These are phyloP conservation scores for Chaitophorus viminalis DNA, from an alignment of 2,888 invertebrate species.

Conservation along the genomic window DNA sequence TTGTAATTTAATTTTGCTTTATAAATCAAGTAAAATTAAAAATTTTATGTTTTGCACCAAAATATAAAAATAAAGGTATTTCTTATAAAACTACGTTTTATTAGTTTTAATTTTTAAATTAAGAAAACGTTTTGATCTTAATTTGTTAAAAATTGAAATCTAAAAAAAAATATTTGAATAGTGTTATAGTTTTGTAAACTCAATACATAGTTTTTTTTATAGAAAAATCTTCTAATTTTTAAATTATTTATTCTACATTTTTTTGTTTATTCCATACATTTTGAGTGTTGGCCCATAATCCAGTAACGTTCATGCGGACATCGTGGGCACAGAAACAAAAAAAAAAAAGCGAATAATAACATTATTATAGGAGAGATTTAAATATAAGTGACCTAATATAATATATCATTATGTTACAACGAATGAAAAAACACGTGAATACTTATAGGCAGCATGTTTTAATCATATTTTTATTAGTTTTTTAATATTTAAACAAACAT, in stretches of 20 bases:
- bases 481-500: constrained; percentile 39
- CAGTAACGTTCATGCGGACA: constrained; percentile 18
- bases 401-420: constrained; percentile 52
- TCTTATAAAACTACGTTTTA: no score
- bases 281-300: constrained; percentile 40
- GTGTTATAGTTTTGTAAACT: not conserved
- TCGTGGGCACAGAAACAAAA: constrained; percentile 40
- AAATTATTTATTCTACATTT: not conserved
- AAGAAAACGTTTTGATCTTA: no score
- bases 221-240: not conserved
- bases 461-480: constrained; percentile 42
- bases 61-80: no score
- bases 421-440: constrained; percentile 47
- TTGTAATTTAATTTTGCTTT: no score
- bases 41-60: no score
- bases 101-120: no score
- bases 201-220: not conserved
- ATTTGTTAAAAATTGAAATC: no score
- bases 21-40: no score
- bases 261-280: constrained; percentile 24
- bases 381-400: constrained; percentile 60
- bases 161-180: not conserved
- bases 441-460: constrained; percentile 49
- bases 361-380: constrained; percentile 58
- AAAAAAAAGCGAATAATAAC: constrained; percentile 44